phyloP scores from a whole-genome alignment of 1,140 invertebrate species.

The Pseudomyrmex dendroicus region DNA sequence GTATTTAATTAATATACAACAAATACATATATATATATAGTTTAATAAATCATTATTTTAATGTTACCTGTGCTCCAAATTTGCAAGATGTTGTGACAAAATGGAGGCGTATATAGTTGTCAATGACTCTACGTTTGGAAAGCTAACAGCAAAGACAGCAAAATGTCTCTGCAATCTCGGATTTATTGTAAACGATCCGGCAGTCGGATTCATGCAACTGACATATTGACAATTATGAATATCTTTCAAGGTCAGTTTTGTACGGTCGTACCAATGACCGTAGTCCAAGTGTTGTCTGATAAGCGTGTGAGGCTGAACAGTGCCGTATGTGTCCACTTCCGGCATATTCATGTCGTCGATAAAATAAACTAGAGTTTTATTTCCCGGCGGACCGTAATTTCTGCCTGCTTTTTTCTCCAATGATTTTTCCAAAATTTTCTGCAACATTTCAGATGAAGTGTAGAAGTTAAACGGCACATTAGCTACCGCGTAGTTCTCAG shows the following conservation, averaged over 20 bases:
- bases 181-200: conserved; percentile 98
- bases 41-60: conserved; percentile 25
- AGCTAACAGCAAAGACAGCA: conserved; percentile 96
- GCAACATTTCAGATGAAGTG: conserved; percentile 98
- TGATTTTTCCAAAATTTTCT: conserved; percentile 97
- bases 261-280: conserved; percentile 97
- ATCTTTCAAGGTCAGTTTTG: conserved; percentile 96
- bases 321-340: conserved; percentile 97
- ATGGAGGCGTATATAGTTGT: conserved; percentile 95
- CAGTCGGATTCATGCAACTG: conserved; percentile 98
- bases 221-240: conserved; percentile 99
- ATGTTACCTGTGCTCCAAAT: conserved; percentile 90
- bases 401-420: conserved; percentile 98
- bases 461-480: conserved; percentile 99
- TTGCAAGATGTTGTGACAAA: conserved; percentile 93
- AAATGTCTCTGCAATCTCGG: conserved; percentile 97
- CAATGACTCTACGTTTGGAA: conserved; percentile 94
- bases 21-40: too few relatives aligned
- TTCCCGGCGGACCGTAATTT: conserved; percentile 97
- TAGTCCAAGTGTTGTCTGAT: conserved; percentile 98
- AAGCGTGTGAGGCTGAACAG: conserved; percentile 97
- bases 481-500: conserved; percentile 94
- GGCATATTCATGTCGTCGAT: conserved; percentile 99
- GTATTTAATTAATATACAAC: neutral
- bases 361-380: conserved; percentile 97